Evolutionary conservation across 2,797 vertebrate genomes (phyloP).

Genomic region (Rhynchotus rufescens): DNA sequence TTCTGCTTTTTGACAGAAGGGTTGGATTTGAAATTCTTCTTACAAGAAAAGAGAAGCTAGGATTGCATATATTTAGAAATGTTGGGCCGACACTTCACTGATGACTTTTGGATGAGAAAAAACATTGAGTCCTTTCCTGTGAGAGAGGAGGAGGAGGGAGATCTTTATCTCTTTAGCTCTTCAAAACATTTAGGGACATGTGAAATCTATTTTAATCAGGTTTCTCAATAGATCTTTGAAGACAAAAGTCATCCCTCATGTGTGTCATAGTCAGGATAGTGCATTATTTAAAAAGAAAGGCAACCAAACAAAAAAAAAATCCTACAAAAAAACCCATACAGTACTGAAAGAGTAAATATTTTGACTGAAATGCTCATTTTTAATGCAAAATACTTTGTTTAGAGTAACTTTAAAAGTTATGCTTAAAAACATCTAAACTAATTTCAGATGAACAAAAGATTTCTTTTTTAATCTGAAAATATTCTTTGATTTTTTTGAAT

Average conservation of each 20-base stretch:
- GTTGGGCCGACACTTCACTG: not conserved
- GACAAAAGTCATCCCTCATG: not conserved
- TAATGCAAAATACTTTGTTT: not conserved
- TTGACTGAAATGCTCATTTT: not conserved
- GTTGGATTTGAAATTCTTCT: not conserved
- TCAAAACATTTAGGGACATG: not conserved
- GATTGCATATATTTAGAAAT: not conserved
- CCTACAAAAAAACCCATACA: no score
- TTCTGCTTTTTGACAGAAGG: not conserved
- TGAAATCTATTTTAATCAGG: not conserved
- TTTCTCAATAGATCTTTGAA: slow-evolving; percentile 43
- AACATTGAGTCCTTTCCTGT: not conserved
- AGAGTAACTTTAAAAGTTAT: not conserved
- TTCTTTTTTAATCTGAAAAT: not conserved
- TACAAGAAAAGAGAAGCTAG: not conserved
- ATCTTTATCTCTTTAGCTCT: slow-evolving; percentile 52
- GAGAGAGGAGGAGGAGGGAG: not conserved
- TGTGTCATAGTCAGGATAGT: not conserved
- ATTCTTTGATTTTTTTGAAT: not conserved
- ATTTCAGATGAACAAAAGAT: not conserved
- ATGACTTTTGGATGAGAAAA: slow-evolving; percentile 2
- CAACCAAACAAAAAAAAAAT: not conserved
- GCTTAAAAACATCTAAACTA: not conserved
- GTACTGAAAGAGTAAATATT: not conserved
- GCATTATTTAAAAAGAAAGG: not conserved